These are phyloP conservation scores for Acronicta alni DNA, from an alignment of 2,888 invertebrate species.

Conservation along the genomic window DNA sequence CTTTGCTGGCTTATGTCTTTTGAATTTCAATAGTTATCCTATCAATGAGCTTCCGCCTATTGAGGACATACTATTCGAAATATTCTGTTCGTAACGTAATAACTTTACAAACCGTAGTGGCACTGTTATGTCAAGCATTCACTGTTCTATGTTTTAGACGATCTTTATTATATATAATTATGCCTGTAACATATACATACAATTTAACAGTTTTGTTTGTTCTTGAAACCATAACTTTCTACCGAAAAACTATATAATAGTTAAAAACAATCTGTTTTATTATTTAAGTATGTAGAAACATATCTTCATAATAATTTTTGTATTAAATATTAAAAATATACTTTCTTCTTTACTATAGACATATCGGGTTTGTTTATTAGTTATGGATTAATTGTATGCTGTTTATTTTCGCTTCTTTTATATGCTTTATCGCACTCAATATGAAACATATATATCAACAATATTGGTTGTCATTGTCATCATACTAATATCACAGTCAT, in stretches of 20 bases:
- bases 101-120: slow-evolving; percentile 48
- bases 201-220: slow-evolving; percentile 23
- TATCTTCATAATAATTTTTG: slow-evolving; percentile 53
- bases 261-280: background rate
- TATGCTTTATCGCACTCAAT: slow-evolving; percentile 75
- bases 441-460: slow-evolving; percentile 50
- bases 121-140: slow-evolving; percentile 59
- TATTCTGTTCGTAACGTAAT: slow-evolving; percentile 9
- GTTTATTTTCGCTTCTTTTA: slow-evolving; percentile 75
- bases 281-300: slow-evolving; percentile 47
- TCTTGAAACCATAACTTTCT: slow-evolving; percentile 17
- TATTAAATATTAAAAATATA: slow-evolving; percentile 50
- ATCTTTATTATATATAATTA: slow-evolving; percentile 16
- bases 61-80: too few species aligned
- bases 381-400: slow-evolving; percentile 64
- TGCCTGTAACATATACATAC: slow-evolving; percentile 16
- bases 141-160: slow-evolving; percentile 60
- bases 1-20: too few species aligned
- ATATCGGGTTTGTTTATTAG: slow-evolving; percentile 69
- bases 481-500: slow-evolving; percentile 49
- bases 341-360: slow-evolving; percentile 62
- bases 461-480: slow-evolving; percentile 57
- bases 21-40: background rate
- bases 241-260: background rate
- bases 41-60: background rate